phyloP scores from a whole-genome alignment of 2,888 invertebrate genomes.

The Synergus japonicus region DNA sequence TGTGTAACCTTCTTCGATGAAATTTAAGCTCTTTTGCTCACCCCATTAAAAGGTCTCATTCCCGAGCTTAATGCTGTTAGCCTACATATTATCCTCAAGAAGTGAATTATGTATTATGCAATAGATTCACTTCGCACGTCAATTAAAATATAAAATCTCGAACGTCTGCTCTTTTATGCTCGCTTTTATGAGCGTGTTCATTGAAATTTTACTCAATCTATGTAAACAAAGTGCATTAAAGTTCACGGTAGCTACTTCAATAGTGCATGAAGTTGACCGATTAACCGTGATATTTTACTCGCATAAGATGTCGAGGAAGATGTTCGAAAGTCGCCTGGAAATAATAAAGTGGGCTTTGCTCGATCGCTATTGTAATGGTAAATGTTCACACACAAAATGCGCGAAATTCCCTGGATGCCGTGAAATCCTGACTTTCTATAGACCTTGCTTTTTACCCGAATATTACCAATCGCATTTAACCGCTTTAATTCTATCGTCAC shows the following conservation, averaged over 20 bases:
- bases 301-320: background rate
- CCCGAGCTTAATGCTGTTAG: slow-evolving; percentile 7
- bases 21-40: slow-evolving; percentile 5
- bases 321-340: slow-evolving; percentile 5
- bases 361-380: slow-evolving; percentile 14
- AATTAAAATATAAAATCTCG: slow-evolving; percentile 22
- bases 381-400: slow-evolving; percentile 3
- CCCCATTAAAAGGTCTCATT: slow-evolving; percentile 13
- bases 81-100: slow-evolving; percentile 29
- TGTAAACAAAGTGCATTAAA: background rate
- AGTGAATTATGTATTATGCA: background rate
- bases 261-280: slow-evolving; percentile 21
- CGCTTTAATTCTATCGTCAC: background rate
- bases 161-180: background rate
- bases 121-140: background rate
- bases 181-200: background rate
- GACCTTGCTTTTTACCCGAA: slow-evolving; percentile 11
- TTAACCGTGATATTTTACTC: slow-evolving; percentile 14
- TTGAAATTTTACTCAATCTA: slow-evolving; percentile 1
- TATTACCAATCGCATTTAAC: slow-evolving; percentile 27
- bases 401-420: slow-evolving; percentile 33
- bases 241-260: slow-evolving; percentile 16
- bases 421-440: slow-evolving; percentile 29
- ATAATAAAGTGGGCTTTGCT: background rate
- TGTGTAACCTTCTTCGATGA: slow-evolving; percentile 10